phyloP scores from a whole-genome alignment of 2,888 invertebrate genomes.

The Isotomurus palustris region DNA sequence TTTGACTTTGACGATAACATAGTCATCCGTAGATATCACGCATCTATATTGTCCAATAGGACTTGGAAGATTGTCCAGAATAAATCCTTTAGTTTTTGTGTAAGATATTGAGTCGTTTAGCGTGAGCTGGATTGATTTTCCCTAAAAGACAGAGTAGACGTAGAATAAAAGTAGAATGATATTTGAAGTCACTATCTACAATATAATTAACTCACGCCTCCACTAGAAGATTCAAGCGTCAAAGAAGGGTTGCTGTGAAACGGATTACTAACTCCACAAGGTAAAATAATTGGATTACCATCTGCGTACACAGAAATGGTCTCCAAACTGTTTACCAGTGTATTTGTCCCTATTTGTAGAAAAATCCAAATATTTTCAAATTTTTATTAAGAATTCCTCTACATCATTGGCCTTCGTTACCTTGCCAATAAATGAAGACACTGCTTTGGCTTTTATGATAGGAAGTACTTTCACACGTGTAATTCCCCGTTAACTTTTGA shows the following conservation, averaged over 20 bases:
- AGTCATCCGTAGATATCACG: slow-evolving; percentile 19
- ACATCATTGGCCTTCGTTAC: slow-evolving; percentile 8
- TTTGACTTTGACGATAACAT: slow-evolving; percentile 17
- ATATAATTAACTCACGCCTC: too few species aligned
- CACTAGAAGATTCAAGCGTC: too few species aligned
- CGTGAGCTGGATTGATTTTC: too few species aligned
- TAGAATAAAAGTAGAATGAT: too few species aligned
- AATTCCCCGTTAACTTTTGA: slow-evolving; percentile 33
- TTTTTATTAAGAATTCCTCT: too few species aligned
- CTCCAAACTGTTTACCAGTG: slow-evolving; percentile 21
- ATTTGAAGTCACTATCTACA: too few species aligned
- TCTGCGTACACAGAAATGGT: slow-evolving; percentile 10
- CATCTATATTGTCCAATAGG: slow-evolving; percentile 35
- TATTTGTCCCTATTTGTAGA: slow-evolving; percentile 1
- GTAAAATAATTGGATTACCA: slow-evolving; percentile 16
- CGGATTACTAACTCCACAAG: slow-evolving; percentile 27
- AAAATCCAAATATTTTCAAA: slow-evolving; percentile 2
- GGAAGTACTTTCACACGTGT: slow-evolving; percentile 36
- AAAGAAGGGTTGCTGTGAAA: too few species aligned
- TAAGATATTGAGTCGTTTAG: slow-evolving; percentile 23
- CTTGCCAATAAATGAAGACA: slow-evolving; percentile 29
- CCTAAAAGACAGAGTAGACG: too few species aligned
- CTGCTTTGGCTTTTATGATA: slow-evolving; percentile 18
- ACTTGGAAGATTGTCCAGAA: slow-evolving; percentile 24
- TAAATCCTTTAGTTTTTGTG: slow-evolving; percentile 25